These are phyloP conservation scores for Drosophila algonquin DNA, from an alignment of 2,888 invertebrate genomes.

Conservation along the genomic window DNA sequence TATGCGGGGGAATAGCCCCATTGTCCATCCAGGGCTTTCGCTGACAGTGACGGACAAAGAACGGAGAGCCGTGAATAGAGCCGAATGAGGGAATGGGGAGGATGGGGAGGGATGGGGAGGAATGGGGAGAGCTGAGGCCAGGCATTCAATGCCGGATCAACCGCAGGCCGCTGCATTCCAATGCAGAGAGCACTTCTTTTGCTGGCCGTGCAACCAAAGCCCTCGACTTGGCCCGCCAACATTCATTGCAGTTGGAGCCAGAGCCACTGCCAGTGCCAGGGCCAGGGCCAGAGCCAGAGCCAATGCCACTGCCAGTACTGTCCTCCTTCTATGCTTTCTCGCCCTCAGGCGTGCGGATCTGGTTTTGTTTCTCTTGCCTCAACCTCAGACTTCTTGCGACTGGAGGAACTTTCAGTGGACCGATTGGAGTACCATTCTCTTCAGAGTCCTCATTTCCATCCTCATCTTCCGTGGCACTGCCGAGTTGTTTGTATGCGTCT, in stretches of 20 bases:
- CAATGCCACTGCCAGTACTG: slow-evolving; percentile 59
- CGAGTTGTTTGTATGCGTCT: slow-evolving; percentile 40
- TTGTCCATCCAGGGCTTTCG: neutral
- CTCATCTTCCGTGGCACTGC: slow-evolving; percentile 7
- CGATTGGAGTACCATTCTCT: slow-evolving; percentile 10
- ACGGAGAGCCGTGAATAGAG: slow-evolving; percentile 7
- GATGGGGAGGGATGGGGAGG: neutral
- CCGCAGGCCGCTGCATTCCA: slow-evolving; percentile 47
- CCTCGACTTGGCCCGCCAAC: neutral
- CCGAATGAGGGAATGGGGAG: neutral
- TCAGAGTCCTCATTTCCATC: slow-evolving; percentile 16
- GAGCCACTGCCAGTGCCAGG: neutral
- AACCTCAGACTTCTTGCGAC: slow-evolving; percentile 29
- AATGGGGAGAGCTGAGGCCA: slow-evolving; percentile 5
- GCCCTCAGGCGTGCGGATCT: slow-evolving; percentile 21
- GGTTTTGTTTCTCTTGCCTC: slow-evolving; percentile 44
- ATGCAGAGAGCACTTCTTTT: slow-evolving; percentile 36
- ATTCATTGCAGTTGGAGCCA: neutral
- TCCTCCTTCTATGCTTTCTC: neutral
- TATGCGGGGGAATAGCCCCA: slow-evolving; percentile 5
- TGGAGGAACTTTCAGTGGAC: slow-evolving; percentile 20
- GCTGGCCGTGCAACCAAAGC: slow-evolving; percentile 37
- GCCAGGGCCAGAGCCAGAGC: slow-evolving; percentile 45
- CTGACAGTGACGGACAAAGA: slow-evolving; percentile 17
- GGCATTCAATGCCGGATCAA: slow-evolving; percentile 43